These are phyloP conservation scores for Calameuta filiformis DNA, from an alignment of 2,888 invertebrate species.

Conservation along the genomic window DNA sequence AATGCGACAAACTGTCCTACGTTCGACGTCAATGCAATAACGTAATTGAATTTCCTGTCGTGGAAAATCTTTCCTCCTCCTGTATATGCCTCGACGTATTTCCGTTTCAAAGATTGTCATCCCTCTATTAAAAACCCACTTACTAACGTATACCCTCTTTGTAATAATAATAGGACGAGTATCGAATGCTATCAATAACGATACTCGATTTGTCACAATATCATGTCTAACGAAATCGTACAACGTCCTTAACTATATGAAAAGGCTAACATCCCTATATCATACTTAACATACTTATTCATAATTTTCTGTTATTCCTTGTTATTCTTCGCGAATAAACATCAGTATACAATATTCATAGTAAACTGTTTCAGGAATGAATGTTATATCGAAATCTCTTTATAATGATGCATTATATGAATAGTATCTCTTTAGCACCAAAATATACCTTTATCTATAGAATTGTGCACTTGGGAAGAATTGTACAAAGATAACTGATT, in stretches of 20 bases:
- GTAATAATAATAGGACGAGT: not conserved
- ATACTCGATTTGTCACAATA: not conserved
- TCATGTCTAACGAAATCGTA: not conserved
- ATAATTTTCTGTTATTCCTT: not conserved
- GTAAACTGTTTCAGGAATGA: not conserved
- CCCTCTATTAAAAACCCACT: not conserved
- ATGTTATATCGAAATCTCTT: not conserved
- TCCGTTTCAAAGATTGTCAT: not conserved
- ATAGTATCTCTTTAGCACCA: not conserved
- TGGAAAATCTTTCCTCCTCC: slow-evolving; percentile 8
- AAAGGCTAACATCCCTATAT: not conserved
- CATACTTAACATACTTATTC: not conserved
- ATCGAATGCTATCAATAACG: not conserved
- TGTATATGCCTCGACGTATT: slow-evolving; percentile 1
- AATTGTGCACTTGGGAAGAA: not conserved
- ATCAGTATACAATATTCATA: not conserved
- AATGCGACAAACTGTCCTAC: slow-evolving; percentile 11
- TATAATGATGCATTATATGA: no score
- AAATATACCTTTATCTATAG: not conserved
- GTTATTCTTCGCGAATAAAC: not conserved
- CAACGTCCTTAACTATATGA: not conserved
- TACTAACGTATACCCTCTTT: not conserved
- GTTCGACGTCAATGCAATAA: slow-evolving; percentile 16
- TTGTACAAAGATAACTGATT: not conserved
- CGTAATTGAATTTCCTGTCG: slow-evolving; percentile 19